Percentiles rank a stretch among this genome's conserved stretches.
phyloP scores from a whole-genome alignment of 2,797 vertebrate genomes.

The Sciaenops ocellatus region DNA sequence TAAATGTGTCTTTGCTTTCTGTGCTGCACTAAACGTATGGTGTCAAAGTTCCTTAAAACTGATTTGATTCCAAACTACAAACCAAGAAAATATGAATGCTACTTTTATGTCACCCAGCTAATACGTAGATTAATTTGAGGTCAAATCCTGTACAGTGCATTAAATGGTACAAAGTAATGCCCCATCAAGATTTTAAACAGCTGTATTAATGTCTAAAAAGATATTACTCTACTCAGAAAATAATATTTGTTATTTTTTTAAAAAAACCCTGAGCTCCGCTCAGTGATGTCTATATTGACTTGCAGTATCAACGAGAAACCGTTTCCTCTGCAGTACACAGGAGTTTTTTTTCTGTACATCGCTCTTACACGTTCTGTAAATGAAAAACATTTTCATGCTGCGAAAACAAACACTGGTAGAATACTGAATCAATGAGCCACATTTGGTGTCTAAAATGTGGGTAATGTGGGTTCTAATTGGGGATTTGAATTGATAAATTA shows the following conservation, averaged over 20 bases:
- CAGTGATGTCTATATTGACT: background rate
- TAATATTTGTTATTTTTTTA: background rate
- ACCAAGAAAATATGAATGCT: background rate
- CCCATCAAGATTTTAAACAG: background rate
- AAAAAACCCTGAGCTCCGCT: background rate
- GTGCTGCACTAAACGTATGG: background rate
- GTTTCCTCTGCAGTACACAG: background rate
- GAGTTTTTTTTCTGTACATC: conserved; percentile 24
- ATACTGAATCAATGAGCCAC: background rate
- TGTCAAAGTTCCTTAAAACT: background rate
- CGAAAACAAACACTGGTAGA: background rate
- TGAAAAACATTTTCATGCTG: conserved; percentile 1
- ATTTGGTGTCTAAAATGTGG: background rate
- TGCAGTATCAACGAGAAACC: background rate
- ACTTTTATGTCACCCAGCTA: background rate
- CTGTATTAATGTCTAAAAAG: background rate
- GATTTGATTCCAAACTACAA: background rate
- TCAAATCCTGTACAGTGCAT: too few relatives aligned
- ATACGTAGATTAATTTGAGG: background rate
- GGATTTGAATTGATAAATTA: conserved; percentile 65
- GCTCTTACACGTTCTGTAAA: conserved; percentile 26
- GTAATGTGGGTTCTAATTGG: too few relatives aligned
- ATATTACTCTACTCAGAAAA: background rate
- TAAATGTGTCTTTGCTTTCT: background rate
- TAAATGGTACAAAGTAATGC: background rate